Base-by-base conservation (phyloP, 2,797 vertebrate genomes). In the Huso huso region DNA sequence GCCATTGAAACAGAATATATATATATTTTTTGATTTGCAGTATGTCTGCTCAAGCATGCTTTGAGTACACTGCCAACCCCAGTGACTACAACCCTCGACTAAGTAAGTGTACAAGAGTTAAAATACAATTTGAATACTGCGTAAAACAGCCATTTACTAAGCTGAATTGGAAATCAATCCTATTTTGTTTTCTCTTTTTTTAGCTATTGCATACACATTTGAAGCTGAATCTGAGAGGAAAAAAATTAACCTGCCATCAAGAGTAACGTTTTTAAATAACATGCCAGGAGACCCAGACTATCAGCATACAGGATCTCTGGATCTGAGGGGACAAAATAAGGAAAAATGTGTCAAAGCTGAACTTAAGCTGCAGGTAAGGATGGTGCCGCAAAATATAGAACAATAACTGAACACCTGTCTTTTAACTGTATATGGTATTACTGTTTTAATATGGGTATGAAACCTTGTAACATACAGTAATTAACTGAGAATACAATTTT, bases 31-130 rank as follows among this genome's bases (percentile, higher is more conserved):
- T 61, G 83, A 68, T 76, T 76, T 75, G 67, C 76, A 99, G 96
- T 81, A 85, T 98, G 75, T 86, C 83, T 12, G 89, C 97, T 71
- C 85, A 90, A 51, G 87, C 88, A 1, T 99, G 95, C 78, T 97
- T 98, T 76, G 81, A 85, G 69, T 98, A 95, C 69, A 92, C 81
- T 69, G 90, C 93, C 69, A 94, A 91, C 63, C 88, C 86, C 10
- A 67, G 69, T 6, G 78, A 84, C 59, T 95, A 93, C 83, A 96
- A 81, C 81, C 88, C 90, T 60, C 81, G 72, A 74, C 86, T 97
- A 82, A 87, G 96, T 99, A 88, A 83, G 95, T 92, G 57, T 61
- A 63, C 5, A 66, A 18, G 15, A 18, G 15, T 18, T 18, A 18
- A 18, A 63, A 5, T 37, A 37, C 23, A 37, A 72, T 67, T 73